These are phyloP conservation scores for Eublepharis macularius DNA, from an alignment of 2,113 vertebrate species.

Conservation along the genomic window DNA sequence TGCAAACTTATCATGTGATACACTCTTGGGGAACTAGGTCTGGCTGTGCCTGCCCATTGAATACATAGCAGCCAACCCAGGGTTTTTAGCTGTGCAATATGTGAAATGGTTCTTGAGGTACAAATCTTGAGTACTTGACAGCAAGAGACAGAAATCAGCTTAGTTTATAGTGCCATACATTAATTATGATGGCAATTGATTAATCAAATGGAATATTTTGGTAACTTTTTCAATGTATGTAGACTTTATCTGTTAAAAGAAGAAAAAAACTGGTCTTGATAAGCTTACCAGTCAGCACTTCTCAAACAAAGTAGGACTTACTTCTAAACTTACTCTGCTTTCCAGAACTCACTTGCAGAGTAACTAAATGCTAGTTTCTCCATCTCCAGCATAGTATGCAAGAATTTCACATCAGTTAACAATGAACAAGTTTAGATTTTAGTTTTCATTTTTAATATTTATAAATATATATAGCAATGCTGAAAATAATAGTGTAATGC, in stretches of 20 bases:
- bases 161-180: not conserved
- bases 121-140: not conserved
- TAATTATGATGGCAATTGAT: not conserved
- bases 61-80: not conserved
- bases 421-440: no score
- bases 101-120: not conserved
- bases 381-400: no score
- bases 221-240: not conserved
- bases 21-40: not conserved
- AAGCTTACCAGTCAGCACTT: not conserved
- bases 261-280: not conserved
- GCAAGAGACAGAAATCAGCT: not conserved
- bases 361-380: no score
- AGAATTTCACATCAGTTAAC: no score
- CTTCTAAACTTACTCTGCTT: no score
- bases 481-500: no score
- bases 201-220: not conserved
- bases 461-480: no score
- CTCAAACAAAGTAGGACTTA: no score
- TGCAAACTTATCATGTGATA: not conserved
- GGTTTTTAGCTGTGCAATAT: not conserved
- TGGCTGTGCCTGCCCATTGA: not conserved
- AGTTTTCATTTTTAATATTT: no score
- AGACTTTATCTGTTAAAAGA: not conserved
- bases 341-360: no score